These are phyloP conservation scores for Neolamprologus tretocephalus DNA, from an alignment of 2,113 vertebrate genomes.

Conservation along the genomic window DNA sequence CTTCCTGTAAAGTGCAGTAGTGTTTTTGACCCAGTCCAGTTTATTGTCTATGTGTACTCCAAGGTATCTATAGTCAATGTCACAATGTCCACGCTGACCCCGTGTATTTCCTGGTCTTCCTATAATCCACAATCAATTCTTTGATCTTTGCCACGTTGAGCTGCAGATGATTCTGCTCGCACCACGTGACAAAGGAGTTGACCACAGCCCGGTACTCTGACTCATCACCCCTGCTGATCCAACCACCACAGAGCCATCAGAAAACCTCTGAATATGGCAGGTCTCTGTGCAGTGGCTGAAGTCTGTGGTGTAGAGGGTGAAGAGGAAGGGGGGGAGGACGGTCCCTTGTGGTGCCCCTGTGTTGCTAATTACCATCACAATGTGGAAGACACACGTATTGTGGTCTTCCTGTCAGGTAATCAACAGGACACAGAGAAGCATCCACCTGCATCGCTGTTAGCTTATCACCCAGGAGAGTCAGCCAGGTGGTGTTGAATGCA, in stretches of 20 bases:
- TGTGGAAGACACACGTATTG: rapidly evolving
- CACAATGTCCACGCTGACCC: neutral
- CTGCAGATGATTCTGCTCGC: neutral
- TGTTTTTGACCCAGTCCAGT: neutral
- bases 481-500: neutral
- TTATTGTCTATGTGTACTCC: neutral
- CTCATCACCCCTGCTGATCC: rapidly evolving
- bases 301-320: neutral
- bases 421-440: neutral
- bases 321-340: rapidly evolving
- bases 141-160: rapidly evolving
- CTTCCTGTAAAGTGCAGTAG: rapidly evolving
- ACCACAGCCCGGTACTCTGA: neutral
- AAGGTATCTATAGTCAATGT: neutral
- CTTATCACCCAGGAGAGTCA: neutral
- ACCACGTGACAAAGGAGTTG: rapidly evolving
- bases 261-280: neutral
- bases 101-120: rapidly evolving
- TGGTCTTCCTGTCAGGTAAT: neutral
- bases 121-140: rapidly evolving
- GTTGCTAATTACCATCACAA: neutral
- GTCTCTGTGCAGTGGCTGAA: neutral
- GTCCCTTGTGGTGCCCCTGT: neutral
- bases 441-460: neutral
- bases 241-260: rapidly evolving